phyloP scores from a whole-genome alignment of 2,888 invertebrate species.

The Gibbula magus region DNA sequence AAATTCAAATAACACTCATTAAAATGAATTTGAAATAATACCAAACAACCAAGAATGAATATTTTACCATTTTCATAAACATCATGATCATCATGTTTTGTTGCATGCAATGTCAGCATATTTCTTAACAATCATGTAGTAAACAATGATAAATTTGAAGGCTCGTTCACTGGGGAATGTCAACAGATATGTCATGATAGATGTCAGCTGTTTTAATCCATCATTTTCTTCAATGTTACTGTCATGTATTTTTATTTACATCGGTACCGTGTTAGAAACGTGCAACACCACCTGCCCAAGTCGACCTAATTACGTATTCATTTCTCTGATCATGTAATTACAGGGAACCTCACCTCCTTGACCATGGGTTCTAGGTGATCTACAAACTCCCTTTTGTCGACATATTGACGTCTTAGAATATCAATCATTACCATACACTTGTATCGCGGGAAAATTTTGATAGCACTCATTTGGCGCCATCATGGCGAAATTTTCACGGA shows the following conservation, averaged over 20 bases:
- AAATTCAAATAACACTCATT: too few relatives aligned
- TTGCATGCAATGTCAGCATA: too few relatives aligned
- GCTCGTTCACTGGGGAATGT: too few relatives aligned
- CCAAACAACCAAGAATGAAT: too few relatives aligned
- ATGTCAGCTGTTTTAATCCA: too few relatives aligned
- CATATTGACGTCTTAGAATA: not conserved
- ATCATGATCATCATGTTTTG: too few relatives aligned
- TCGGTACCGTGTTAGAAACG: not conserved
- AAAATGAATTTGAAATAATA: too few relatives aligned
- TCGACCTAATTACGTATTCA: constrained; percentile 23
- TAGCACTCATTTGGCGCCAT: constrained; percentile 51
- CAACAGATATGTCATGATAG: too few relatives aligned
- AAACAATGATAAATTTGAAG: too few relatives aligned
- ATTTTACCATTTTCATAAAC: too few relatives aligned
- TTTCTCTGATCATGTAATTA: not conserved
- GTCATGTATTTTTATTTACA: constrained; percentile 7
- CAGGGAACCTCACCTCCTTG: constrained; percentile 4
- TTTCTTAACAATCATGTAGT: too few relatives aligned
- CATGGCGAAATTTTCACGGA: constrained; percentile 50
- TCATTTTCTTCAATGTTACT: too few relatives aligned
- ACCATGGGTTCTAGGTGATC: not conserved
- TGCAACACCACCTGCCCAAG: constrained; percentile 4
- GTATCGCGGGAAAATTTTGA: constrained; percentile 5
- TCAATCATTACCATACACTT: constrained; percentile 5
- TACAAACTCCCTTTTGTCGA: constrained; percentile 16